phyloP scores from a whole-genome alignment of 2,797 vertebrate genomes.

The Benthosema pterotum region DNA sequence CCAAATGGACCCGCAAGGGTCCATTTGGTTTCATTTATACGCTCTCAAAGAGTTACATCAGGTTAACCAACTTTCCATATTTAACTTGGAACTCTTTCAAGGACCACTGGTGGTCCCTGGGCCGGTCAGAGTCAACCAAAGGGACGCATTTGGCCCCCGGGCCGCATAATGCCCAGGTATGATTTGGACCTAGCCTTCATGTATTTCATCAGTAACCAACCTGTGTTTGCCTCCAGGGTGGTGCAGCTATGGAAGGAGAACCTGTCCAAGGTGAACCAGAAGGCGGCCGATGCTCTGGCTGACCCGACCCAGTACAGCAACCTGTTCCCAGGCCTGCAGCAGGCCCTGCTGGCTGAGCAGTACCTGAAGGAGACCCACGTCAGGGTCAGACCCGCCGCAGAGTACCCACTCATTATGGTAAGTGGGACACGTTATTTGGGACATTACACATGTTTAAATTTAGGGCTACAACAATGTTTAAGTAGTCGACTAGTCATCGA shows the following conservation, averaged over 20 bases:
- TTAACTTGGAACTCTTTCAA: no score
- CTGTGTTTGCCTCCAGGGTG: conserved; percentile 68
- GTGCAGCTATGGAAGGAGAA: conserved; percentile 94
- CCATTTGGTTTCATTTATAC: no score
- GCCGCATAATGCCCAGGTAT: no score
- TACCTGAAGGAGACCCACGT: conserved; percentile 85
- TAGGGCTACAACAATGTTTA: no score
- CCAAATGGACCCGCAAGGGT: no score
- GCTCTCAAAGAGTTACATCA: no score
- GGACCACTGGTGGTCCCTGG: no score
- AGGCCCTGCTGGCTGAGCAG: conserved; percentile 90
- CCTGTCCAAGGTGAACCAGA: conserved; percentile 92
- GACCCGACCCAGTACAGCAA: conserved; percentile 95
- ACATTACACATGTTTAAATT: background rate
- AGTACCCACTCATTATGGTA: conserved; percentile 90
- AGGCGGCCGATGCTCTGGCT: conserved; percentile 94
- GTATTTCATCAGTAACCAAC: background rate
- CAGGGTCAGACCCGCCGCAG: conserved; percentile 83
- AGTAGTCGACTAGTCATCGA: no score
- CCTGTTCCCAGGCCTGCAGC: conserved; percentile 92
- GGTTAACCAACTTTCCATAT: no score
- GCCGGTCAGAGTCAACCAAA: no score
- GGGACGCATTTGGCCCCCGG: no score
- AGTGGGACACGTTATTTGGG: conserved; percentile 52
- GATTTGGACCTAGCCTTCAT: no score